Conservation (phyloP, 1,140 invertebrate genomes). For the Zaprionus ghesquierei region DNA sequence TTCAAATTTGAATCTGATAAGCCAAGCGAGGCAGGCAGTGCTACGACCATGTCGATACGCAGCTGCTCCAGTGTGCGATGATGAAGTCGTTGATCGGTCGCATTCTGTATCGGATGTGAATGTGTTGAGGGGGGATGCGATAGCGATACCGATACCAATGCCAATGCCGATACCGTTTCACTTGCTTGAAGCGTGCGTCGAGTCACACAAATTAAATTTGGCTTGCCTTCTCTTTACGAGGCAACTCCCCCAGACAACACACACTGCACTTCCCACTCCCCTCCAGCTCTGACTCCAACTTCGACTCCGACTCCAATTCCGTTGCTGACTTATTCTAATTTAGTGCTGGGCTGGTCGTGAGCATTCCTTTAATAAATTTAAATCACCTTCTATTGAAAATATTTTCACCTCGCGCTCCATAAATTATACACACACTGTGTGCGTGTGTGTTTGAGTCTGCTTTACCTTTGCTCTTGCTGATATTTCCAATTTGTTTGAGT, state of each 20-base stretch:
- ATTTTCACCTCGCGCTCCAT: slow-evolving; percentile 76
- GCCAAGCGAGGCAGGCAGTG: slow-evolving; percentile 11
- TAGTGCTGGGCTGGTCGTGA: slow-evolving; percentile 72
- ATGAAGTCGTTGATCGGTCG: slow-evolving; percentile 11
- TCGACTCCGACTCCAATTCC: not conserved
- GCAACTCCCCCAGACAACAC: slow-evolving; percentile 7
- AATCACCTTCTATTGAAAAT: slow-evolving; percentile 81
- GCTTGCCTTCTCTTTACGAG: slow-evolving; percentile 67
- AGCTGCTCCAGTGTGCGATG: slow-evolving; percentile 27
- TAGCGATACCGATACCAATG: slow-evolving; percentile 21
- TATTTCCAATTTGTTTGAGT: slow-evolving; percentile 25
- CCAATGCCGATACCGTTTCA: slow-evolving; percentile 17
- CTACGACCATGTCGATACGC: slow-evolving; percentile 53
- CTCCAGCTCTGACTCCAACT: not conserved
- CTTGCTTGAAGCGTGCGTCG: slow-evolving; percentile 45
- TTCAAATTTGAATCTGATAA: slow-evolving; percentile 62
- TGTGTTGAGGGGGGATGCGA: not conserved
- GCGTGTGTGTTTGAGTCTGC: not conserved
- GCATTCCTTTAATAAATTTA: slow-evolving; percentile 81
- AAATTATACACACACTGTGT: slow-evolving; percentile 55
- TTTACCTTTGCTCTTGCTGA: slow-evolving; percentile 1
- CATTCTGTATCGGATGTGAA: slow-evolving; percentile 17
- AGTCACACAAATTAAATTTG: slow-evolving; percentile 70
- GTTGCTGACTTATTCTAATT: slow-evolving; percentile 69
- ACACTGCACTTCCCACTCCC: not conserved